Conservation (phyloP, 2,888 invertebrate genomes). For the Melinaea menophilus region DNA sequence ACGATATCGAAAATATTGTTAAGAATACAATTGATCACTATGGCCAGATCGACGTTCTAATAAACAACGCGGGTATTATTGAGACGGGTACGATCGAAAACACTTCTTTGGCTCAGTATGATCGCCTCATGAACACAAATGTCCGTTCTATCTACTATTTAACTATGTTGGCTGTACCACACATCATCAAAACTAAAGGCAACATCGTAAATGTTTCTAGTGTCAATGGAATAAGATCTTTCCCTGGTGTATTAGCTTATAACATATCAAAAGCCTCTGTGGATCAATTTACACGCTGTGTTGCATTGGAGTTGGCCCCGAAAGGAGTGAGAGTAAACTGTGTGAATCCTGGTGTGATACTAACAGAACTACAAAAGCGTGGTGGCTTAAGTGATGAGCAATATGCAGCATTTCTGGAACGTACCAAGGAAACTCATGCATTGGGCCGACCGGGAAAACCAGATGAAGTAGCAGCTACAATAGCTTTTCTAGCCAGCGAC, state of each 20-base stretch:
- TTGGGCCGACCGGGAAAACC: slow-evolving; percentile 90
- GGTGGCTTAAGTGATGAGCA: slow-evolving; percentile 91
- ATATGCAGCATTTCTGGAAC: slow-evolving; percentile 90
- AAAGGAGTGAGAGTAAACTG: slow-evolving; percentile 93
- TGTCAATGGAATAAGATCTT: slow-evolving; percentile 93
- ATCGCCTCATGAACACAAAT: slow-evolving; percentile 93
- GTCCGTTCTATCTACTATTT: slow-evolving; percentile 89
- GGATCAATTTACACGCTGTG: slow-evolving; percentile 96
- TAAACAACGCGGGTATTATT: slow-evolving; percentile 94
- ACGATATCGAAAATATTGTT: slow-evolving; percentile 84
- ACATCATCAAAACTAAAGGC: slow-evolving; percentile 90
- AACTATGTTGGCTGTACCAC: slow-evolving; percentile 92
- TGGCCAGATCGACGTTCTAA: slow-evolving; percentile 87
- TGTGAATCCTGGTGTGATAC: slow-evolving; percentile 95
- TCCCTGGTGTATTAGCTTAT: slow-evolving; percentile 93
- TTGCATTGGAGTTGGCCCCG: slow-evolving; percentile 90
- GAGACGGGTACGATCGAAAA: slow-evolving; percentile 91
- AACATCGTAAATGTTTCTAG: slow-evolving; percentile 97
- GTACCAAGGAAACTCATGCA: slow-evolving; percentile 92
- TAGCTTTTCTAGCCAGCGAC: slow-evolving; percentile 94
- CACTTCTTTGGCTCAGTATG: slow-evolving; percentile 91
- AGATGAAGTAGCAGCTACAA: slow-evolving; percentile 92
- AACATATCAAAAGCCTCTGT: slow-evolving; percentile 95
- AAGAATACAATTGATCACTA: slow-evolving; percentile 85
- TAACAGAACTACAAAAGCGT: slow-evolving; percentile 91